These are phyloP conservation scores for Physocephala rufipes DNA, from an alignment of 2,888 invertebrate species.

Conservation along the genomic window DNA sequence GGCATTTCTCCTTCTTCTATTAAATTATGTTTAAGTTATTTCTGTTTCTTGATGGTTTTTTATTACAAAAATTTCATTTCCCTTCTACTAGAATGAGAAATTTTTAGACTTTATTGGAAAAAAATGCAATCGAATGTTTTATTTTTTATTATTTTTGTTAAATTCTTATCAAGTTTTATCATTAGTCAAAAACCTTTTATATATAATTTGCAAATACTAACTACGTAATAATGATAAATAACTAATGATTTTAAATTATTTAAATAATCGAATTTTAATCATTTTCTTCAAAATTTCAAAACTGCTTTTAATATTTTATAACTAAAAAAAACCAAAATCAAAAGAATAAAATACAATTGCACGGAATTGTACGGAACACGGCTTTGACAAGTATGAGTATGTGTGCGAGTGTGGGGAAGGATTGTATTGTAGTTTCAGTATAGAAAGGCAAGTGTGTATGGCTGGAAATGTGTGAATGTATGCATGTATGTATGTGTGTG, in stretches of 20 bases:
- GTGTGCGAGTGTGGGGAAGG: too few relatives aligned
- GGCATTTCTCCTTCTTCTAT: slow-evolving; percentile 17
- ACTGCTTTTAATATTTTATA: background rate
- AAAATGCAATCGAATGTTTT: slow-evolving; percentile 15
- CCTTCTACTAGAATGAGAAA: too few relatives aligned
- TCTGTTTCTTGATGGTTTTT: background rate
- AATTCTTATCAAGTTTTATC: background rate
- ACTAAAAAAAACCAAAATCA: background rate
- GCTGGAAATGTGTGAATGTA: too few relatives aligned
- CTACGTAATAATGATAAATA: slow-evolving; percentile 18
- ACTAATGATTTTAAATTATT: background rate
- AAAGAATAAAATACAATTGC: too few relatives aligned
- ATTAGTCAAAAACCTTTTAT: background rate
- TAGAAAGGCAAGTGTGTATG: too few relatives aligned
- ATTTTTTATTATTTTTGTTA: slow-evolving; percentile 35
- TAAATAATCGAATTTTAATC: background rate
- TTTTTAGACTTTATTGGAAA: background rate
- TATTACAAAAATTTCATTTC: background rate
- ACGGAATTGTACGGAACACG: background rate
- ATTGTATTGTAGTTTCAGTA: too few relatives aligned
- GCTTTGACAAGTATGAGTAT: background rate
- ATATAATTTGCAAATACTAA: slow-evolving; percentile 29
- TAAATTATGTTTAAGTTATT: too few relatives aligned
- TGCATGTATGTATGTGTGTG: background rate
- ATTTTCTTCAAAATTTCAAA: background rate